Conservation (phyloP, 1,140 invertebrate species). For the Ceratina japonica region DNA sequence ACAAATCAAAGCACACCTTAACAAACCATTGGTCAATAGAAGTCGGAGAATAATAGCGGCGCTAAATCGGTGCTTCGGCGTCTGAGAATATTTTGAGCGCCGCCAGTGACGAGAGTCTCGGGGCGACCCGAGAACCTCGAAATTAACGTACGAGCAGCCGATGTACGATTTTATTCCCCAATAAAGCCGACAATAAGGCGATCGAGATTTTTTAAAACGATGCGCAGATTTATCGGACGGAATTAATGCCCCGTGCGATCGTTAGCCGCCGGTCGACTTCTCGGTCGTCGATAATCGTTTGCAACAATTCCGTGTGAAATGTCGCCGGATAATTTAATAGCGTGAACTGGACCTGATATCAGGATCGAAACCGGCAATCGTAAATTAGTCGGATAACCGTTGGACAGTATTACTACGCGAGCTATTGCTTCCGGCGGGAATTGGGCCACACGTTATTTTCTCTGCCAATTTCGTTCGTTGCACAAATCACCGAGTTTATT, state of each 20-base stretch:
- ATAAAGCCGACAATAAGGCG: too few relatives aligned
- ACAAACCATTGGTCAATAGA: not conserved
- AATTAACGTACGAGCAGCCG: conserved; percentile 71
- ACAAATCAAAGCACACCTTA: too few relatives aligned
- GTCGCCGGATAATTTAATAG: conserved; percentile 12
- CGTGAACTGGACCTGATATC: not conserved
- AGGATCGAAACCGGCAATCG: conserved; percentile 12
- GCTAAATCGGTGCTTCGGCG: not conserved
- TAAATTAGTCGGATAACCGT: conserved; percentile 12
- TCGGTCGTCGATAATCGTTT: conserved; percentile 6
- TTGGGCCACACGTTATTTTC: not conserved
- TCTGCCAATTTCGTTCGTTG: not conserved
- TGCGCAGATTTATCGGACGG: conserved; percentile 29
- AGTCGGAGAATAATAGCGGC: not conserved
- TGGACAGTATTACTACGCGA: too few relatives aligned
- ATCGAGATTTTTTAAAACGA: conserved; percentile 11
- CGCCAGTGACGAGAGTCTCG: conserved; percentile 26
- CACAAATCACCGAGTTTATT: conserved; percentile 4
- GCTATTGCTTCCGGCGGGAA: not conserved
- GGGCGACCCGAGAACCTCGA: conserved; percentile 63
- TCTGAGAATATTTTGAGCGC: conserved; percentile 45
- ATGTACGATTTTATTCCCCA: too few relatives aligned
- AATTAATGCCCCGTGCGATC: conserved; percentile 31
- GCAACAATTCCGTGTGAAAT: not conserved
- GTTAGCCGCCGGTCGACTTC: not conserved